Base-by-base conservation (phyloP, 2,797 vertebrate genomes). In the Melanotaenia boesemani region DNA sequence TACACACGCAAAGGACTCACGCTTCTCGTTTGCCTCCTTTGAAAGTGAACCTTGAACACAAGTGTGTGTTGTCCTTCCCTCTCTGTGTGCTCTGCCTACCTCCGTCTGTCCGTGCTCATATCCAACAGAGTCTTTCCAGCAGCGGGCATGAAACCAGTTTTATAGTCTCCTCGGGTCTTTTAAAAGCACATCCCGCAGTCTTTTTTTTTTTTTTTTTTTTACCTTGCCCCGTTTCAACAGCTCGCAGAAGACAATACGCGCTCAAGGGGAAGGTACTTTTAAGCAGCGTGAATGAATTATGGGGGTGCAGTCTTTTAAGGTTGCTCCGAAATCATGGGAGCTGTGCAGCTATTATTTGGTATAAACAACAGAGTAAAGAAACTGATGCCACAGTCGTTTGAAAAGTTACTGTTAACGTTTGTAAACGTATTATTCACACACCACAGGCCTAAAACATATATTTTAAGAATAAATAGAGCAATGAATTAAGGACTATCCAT, bases 131-230 rank as follows among this genome's bases (percentile, higher is more conserved):
- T 69, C 74, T 70, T 61, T 3, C 52, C 84, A 89, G 73, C 90
- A 86, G 90, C 85, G 86, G 88, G 86, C 86, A 90, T 87, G 85
- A 81, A 82, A 85, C 82, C 83, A 63, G 80, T 89, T 94, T 94
- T 94, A 94, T 94, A 94, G 88, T 82, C 88, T 90, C 78, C 85
- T 69, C 70, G 61, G 90, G 85, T 86, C 81, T 82, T 85, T 88
- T 67, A 77, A 91, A 84, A 87, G 87, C 85, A 48, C 86, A 83
- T 87, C 85, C 88, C 79, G 86, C 83, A 58, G 48, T 78, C 67
- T 73, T 32, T 34, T 34, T 34, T 34, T 34, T 30, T 30, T 5
- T 34, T 34, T 34, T 34, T 34, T 34, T 34, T 34, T 74, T 46
- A 80, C 76, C 81, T 89, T 88, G 86, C 89, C 88, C 81, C 57